A percentile compares a stretch with the other conserved stretches of the same genome.
phyloP scores from a whole-genome alignment of 2,113 vertebrate species.

The Casuarius casuarius region DNA sequence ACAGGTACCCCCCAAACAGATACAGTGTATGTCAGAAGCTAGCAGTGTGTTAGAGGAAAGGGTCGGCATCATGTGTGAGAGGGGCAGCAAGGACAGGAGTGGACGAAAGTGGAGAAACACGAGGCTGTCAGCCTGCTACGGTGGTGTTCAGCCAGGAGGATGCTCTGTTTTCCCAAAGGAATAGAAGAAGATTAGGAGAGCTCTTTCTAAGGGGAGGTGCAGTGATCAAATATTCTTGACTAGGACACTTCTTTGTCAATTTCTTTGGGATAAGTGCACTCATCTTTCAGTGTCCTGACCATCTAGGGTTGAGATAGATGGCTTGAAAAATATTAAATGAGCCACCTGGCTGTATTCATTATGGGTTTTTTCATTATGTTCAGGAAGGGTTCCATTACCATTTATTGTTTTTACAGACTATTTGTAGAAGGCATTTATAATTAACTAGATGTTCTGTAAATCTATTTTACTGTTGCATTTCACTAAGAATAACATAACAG shows the following conservation, averaged over 20 bases:
- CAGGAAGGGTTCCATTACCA: conserved; percentile 27
- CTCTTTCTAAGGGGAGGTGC: not conserved
- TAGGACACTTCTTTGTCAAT: not conserved
- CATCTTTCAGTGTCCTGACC: not conserved
- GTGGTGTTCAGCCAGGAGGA: not conserved
- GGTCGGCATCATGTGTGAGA: not conserved
- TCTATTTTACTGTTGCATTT: conserved; percentile 46
- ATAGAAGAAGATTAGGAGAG: not conserved
- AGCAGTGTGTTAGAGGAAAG: not conserved
- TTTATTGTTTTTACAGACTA: conserved; percentile 47
- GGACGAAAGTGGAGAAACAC: not conserved
- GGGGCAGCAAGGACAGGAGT: not conserved
- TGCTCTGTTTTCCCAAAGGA: not conserved
- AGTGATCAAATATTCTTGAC: not conserved
- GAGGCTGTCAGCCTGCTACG: not conserved
- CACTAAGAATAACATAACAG: not conserved
- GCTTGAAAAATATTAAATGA: conserved; percentile 29
- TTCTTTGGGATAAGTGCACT: not conserved
- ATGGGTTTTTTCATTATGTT: not conserved
- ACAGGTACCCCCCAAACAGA: not conserved
- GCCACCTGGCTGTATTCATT: not conserved
- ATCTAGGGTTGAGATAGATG: not conserved
- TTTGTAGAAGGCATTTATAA: conserved; percentile 53
- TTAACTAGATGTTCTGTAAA: conserved; percentile 46
- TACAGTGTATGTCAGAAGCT: not conserved